Base-by-base conservation (phyloP, 2,888 invertebrate genomes). In the Eupeodes latifasciatus region DNA sequence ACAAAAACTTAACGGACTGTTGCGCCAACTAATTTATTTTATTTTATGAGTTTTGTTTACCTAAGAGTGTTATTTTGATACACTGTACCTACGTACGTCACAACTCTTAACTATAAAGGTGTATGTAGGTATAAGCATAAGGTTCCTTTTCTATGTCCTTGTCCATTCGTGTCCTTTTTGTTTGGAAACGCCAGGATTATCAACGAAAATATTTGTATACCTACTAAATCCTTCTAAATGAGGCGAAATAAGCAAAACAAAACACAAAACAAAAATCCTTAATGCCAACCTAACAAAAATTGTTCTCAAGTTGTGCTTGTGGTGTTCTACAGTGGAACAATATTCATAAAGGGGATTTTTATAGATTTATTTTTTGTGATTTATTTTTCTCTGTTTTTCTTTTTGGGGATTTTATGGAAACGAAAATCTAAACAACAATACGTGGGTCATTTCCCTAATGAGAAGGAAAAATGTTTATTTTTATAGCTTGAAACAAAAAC, bases 391-490 rank as follows among this genome's bases (percentile, higher is more conserved):
- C n/a, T 19, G 19, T 19, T 10, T 47, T 71, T 67, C 64, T 36
- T n/a, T 9, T 40, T 53, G 4, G 77, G 36, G 49, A 55, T 71
- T 62, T 44, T 40, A 67, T 87, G 67, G 61, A 81, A 87, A 84
- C 76, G 79, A 75, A 83, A 83, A 86, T 84, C 87, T 72, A 84
- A 87, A 87, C 84, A 87, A 80, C 77, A 71, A 80, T 80, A 87
- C 87, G 87, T 84, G 87, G 87, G 87, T 87, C 87, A 87, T 87
- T 87, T 87, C 77, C 84, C 80, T 87, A 87, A 87, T 87, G 84
- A 84, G 84, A 51, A 80, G 67, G 80, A 67, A 80, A 72, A 76
- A 83, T 81, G 80, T 59, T 84, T 87, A 77, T 74, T 77, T 80
- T 84, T 84, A 77, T 81, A 27, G 61, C 55, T 49, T 19, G 36